phyloP scores from a whole-genome alignment of 2,888 invertebrate genomes.

The Galerucella nymphaeae region DNA sequence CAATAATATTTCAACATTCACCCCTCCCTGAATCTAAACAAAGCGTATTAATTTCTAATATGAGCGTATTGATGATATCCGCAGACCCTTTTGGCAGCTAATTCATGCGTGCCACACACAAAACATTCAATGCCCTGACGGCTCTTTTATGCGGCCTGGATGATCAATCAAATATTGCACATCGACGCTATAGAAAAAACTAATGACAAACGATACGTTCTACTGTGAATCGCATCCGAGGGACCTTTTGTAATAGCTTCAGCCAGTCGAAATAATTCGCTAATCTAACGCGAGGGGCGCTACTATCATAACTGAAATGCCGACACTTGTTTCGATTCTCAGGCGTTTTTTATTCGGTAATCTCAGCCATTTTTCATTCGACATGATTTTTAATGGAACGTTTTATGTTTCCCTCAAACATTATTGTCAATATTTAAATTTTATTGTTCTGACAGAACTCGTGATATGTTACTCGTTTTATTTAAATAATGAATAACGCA shows the following conservation, averaged over 20 bases:
- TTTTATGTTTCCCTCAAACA: slow-evolving; percentile 7
- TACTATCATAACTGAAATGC: slow-evolving; percentile 56
- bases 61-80: slow-evolving; percentile 55
- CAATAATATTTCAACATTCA: slow-evolving; percentile 34
- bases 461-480: neutral
- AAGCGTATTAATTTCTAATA: slow-evolving; percentile 59
- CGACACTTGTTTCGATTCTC: slow-evolving; percentile 61
- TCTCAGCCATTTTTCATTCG: slow-evolving; percentile 41
- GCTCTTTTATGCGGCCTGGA: slow-evolving; percentile 59
- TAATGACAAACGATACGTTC: slow-evolving; percentile 42
- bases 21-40: slow-evolving; percentile 49
- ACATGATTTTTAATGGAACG: slow-evolving; percentile 31
- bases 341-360: slow-evolving; percentile 52
- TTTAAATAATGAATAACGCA: neutral
- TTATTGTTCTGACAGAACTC: slow-evolving; percentile 5
- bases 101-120: slow-evolving; percentile 58
- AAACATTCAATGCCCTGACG: slow-evolving; percentile 61
- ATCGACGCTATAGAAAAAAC: slow-evolving; percentile 39
- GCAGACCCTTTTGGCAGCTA: slow-evolving; percentile 57
- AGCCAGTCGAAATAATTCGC: slow-evolving; percentile 63
- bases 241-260: slow-evolving; percentile 57
- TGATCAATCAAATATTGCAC: slow-evolving; percentile 59
- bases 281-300: slow-evolving; percentile 60
- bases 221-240: slow-evolving; percentile 40
- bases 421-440: slow-evolving; percentile 16